A percentile compares a stretch with the other conserved stretches of the same genome.
Conservation (phyloP, 2,888 invertebrate genomes). For the Cacoxenus indagator region DNA sequence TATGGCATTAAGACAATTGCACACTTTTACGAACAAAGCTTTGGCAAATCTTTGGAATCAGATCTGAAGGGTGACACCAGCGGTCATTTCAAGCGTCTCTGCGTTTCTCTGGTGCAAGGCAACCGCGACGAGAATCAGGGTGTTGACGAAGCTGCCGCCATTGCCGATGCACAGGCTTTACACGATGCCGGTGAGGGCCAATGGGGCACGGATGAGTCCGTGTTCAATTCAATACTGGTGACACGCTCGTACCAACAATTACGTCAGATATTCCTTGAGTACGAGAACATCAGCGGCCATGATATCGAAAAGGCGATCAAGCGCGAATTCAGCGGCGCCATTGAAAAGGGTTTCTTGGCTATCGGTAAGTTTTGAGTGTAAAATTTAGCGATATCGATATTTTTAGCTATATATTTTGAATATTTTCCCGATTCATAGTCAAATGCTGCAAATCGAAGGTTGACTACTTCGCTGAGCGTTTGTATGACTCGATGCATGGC, state of each 20-base stretch:
- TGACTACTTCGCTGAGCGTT: constrained; percentile 91
- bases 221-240: constrained; percentile 88
- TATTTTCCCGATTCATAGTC: constrained; percentile 73
- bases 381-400: neutral
- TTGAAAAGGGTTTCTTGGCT: constrained; percentile 88
- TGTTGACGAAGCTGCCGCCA: constrained; percentile 84
- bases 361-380: constrained; percentile 77
- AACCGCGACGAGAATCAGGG: constrained; percentile 91
- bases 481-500: constrained; percentile 93
- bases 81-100: constrained; percentile 93
- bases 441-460: constrained; percentile 92
- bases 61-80: constrained; percentile 94
- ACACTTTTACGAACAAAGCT: constrained; percentile 88
- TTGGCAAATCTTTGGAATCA: constrained; percentile 83
- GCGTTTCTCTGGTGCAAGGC: constrained; percentile 89
- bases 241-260: constrained; percentile 92
- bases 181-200: constrained; percentile 84
- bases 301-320: constrained; percentile 88
- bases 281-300: constrained; percentile 84
- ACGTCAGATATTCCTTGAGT: constrained; percentile 87
- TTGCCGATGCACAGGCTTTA: constrained; percentile 85
- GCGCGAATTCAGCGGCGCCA: constrained; percentile 89
- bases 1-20: constrained; percentile 89
- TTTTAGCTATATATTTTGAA: neutral
- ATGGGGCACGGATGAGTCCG: constrained; percentile 93